These are phyloP conservation scores for Tokudaia tokunoshimensis DNA, from an alignment of 2,797 vertebrate species.

Conservation along the genomic window DNA sequence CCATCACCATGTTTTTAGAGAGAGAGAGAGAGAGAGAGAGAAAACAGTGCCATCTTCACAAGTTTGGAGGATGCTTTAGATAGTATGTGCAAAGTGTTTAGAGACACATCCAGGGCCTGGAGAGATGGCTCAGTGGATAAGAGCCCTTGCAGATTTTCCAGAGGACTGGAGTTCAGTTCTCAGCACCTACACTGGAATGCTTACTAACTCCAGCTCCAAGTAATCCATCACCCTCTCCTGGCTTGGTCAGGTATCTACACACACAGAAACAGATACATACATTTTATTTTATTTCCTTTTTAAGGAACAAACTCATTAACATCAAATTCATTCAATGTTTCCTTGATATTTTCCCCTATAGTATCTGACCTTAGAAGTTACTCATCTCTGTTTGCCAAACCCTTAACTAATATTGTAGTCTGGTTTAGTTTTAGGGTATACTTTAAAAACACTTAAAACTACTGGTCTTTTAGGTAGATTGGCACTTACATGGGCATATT, in stretches of 20 bases:
- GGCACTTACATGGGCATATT: neutral
- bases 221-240: neutral
- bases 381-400: neutral
- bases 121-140: neutral
- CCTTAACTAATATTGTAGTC: neutral
- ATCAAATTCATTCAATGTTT: neutral
- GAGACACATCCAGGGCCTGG: neutral
- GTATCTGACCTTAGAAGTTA: conserved; percentile 7
- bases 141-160: neutral
- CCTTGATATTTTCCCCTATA: neutral
- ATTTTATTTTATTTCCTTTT: neutral
- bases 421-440: neutral
- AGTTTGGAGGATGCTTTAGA: neutral
- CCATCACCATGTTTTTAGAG: neutral
- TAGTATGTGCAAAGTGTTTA: neutral
- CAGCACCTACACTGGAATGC: neutral
- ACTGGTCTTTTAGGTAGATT: neutral
- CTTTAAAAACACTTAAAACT: neutral
- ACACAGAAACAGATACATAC: neutral
- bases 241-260: neutral
- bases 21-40: too few relatives aligned
- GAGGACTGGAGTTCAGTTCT: neutral
- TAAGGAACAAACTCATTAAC: neutral
- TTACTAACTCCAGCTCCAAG: neutral
- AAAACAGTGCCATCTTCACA: neutral